A percentile compares a stretch with the other conserved stretches of the same genome.
Conservation (phyloP, 2,888 invertebrate genomes). For the Monoplex corrugatus region DNA sequence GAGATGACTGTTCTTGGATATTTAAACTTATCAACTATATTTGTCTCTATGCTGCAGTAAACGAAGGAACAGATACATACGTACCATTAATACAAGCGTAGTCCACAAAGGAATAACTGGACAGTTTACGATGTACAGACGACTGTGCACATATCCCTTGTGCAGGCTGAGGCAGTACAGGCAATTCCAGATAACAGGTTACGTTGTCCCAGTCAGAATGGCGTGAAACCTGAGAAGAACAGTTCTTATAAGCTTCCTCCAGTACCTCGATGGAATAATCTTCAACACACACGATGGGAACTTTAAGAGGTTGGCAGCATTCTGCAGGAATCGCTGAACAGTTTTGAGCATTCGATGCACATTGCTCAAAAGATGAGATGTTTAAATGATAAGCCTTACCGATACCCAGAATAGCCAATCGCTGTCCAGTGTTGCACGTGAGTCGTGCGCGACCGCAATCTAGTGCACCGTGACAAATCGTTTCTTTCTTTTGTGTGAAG, state of each 20-base stretch:
- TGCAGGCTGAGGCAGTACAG: background rate
- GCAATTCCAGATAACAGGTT: conserved; percentile 18
- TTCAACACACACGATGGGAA: background rate
- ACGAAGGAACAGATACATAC: background rate
- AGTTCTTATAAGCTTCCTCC: background rate
- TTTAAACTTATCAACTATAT: background rate
- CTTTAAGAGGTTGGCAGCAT: background rate
- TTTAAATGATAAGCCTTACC: background rate
- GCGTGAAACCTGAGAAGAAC: background rate
- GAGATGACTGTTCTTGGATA: background rate
- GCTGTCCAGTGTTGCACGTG: conserved; percentile 37
- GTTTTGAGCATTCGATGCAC: background rate
- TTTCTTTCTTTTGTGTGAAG: background rate
- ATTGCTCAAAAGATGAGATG: background rate
- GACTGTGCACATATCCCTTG: background rate
- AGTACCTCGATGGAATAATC: background rate
- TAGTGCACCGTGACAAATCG: background rate
- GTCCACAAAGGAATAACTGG: conserved; percentile 35
- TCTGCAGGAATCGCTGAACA: conserved; percentile 4
- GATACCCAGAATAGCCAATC: conserved; percentile 34
- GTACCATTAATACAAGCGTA: conserved; percentile 33
- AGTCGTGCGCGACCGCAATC: conserved; percentile 1
- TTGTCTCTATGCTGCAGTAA: background rate
- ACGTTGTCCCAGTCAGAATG: background rate
- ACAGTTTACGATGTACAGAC: background rate